Evolutionary conservation across 2,797 vertebrate genomes (phyloP), one percentile per base, ranked within the genome.

Genomic region (Pantherophis vulpinus): DNA sequence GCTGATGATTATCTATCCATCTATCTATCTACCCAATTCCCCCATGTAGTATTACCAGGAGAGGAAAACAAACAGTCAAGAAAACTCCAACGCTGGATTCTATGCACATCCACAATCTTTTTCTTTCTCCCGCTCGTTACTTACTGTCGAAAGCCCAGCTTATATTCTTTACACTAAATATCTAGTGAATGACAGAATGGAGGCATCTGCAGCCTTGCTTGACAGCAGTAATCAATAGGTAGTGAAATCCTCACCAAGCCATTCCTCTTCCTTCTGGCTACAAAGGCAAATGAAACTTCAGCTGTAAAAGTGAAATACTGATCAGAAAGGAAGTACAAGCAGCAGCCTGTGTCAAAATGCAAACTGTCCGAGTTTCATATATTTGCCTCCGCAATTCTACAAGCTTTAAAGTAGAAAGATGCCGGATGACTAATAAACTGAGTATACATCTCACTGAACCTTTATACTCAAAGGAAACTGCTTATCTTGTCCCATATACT

Each of bases 151-250:
- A 58, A 93, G 63, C 42, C 23, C 47, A 60, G 63, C 59, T 86
- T 23, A 88, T 16, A 88, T 83, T 91, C 90, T 60, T 23, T 79
- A 83, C 83, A 59, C 88, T 74, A 60, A 74, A 88, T 74, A 88
- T 88, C 90, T 88, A 88, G 20, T 60, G 90, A 93, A 79, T 88
- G 90, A 93, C 92, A 89, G 90, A 90, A 61, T 79, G 56, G 66
- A 88, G 90, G 90, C 56, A 91, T 42, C 63, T 54, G 54, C 56
- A 89, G 63, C 86, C 58, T 91, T 87, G 83, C 87, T 91, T 55
- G 58, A 93, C 58, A 89, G 90, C 87, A 89, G 86, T 83, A 91
- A 93, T 91, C 93, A 93, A 93, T 91, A 93, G 91, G 87, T n/a
- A 93, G 86, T 93, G 66, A 89, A 89, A 93, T 61, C 70, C 66